Conservation (phyloP, 2,888 invertebrate species). For the Torymus texanus region DNA sequence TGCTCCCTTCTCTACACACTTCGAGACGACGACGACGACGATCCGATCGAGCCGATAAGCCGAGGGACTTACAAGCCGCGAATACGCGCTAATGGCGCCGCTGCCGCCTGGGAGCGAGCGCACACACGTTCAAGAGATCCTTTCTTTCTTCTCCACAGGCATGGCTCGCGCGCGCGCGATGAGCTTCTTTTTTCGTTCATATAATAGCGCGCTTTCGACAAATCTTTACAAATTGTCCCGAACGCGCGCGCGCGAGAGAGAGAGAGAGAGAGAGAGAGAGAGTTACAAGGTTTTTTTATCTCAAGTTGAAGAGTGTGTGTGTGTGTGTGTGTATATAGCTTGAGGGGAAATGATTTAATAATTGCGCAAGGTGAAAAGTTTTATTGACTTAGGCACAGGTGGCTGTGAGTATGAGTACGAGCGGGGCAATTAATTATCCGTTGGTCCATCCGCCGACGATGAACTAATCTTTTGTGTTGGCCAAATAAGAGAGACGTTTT, state of each 20-base stretch:
- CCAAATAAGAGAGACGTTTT: too few species aligned
- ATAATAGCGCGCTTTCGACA: constrained; percentile 39
- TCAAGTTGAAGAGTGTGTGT: too few species aligned
- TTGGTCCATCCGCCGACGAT: background rate
- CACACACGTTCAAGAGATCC: constrained; percentile 18
- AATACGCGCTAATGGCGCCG: constrained; percentile 58
- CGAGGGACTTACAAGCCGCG: constrained; percentile 59
- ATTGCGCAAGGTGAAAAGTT: constrained; percentile 20
- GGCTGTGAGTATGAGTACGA: background rate
- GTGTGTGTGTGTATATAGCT: too few species aligned
- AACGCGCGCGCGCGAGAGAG: background rate
- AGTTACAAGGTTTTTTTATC: too few species aligned
- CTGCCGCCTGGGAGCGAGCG: constrained; percentile 17
- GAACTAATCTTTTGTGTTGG: too few species aligned
- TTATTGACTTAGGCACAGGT: constrained; percentile 14
- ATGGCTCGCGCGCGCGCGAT: background rate
- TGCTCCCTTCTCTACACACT: background rate
- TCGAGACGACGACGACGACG: constrained; percentile 55
- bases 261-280: too few species aligned
- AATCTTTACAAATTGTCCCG: constrained; percentile 47
- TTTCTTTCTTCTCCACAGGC: constrained; percentile 19
- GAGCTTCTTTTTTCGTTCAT: constrained; percentile 1
- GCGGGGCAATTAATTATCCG: constrained; percentile 16
- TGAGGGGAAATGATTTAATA: constrained; percentile 3
- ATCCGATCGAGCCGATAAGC: constrained; percentile 66